Percentiles rank a stretch among this genome's conserved stretches.
Conservation (phyloP, 2,888 invertebrate species). For the Ischnura elegans region DNA sequence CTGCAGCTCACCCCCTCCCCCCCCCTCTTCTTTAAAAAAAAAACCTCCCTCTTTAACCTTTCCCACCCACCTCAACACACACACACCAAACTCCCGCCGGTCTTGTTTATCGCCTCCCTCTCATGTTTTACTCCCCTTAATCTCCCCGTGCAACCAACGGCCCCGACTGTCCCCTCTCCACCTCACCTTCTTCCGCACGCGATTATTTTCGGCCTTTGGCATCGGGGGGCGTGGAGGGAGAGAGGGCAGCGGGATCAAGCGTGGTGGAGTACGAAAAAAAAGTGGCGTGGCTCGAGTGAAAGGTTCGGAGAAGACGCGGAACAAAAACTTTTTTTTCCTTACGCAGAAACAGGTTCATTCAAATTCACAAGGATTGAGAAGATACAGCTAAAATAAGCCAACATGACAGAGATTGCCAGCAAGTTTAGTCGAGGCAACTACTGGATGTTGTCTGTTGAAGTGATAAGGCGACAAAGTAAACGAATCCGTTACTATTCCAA, state of each 20-base stretch:
- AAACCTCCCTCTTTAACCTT: neutral
- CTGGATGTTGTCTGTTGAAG: too few species aligned
- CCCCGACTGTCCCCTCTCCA: neutral
- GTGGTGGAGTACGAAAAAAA: neutral
- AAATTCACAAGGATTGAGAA: too few species aligned
- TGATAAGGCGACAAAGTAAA: too few species aligned
- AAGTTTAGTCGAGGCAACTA: too few species aligned
- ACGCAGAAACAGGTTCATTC: too few species aligned
- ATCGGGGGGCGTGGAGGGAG: neutral
- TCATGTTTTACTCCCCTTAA: constrained; percentile 64
- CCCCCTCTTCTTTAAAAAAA: neutral
- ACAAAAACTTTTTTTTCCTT: too few species aligned
- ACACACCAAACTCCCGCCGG: neutral
- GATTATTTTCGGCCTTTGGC: constrained; percentile 47
- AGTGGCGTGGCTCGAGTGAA: neutral
- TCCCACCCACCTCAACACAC: neutral
- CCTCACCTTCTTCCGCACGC: constrained; percentile 30
- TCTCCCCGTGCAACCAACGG: neutral
- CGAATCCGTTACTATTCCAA: too few species aligned
- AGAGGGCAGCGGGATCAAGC: neutral
- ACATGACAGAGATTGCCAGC: too few species aligned
- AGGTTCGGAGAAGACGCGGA: neutral
- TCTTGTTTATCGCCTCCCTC: constrained; percentile 47
- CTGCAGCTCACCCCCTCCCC: neutral
- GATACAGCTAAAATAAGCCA: too few species aligned